A percentile compares a stretch with the other conserved stretches of the same genome.
Conservation (phyloP, 2,888 invertebrate genomes). For the Dasysyrphus albostriatus region DNA sequence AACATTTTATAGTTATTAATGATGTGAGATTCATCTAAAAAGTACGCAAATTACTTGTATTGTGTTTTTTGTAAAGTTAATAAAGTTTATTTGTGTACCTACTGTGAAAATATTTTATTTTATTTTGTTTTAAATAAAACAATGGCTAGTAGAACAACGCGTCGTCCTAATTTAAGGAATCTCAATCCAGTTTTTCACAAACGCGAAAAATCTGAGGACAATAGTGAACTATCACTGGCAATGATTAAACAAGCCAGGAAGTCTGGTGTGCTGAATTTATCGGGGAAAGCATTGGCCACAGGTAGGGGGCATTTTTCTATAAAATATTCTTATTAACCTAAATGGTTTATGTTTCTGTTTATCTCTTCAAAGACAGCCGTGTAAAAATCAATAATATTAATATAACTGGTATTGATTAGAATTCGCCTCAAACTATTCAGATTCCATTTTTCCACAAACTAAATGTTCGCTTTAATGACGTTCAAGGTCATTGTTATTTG, state of each 20-base stretch:
- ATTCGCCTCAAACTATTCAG: not conserved
- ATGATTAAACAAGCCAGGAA: conserved; percentile 92
- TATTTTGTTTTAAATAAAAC: not conserved
- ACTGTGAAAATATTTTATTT: not conserved
- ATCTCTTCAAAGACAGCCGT: conserved; percentile 1
- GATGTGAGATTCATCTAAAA: conserved; percentile 13
- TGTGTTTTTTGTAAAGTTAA: conserved; percentile 15
- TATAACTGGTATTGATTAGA: conserved; percentile 24
- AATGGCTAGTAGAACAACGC: conserved; percentile 57
- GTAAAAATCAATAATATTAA: conserved; percentile 51
- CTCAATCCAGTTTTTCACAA: conserved; percentile 88
- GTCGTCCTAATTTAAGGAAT: conserved; percentile 79
- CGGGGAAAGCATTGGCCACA: conserved; percentile 89
- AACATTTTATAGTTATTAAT: not conserved
- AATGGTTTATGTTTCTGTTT: not conserved
- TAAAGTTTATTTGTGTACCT: conserved; percentile 15
- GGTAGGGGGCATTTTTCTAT: conserved; percentile 85
- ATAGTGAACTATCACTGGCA: conserved; percentile 87
- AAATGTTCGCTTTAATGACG: conserved; percentile 1
- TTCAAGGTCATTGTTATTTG: conserved; percentile 28
- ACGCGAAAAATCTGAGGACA: conserved; percentile 89
- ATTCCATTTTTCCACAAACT: not conserved
- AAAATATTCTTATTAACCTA: no score
- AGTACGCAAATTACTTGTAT: not conserved
- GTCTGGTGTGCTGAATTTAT: conserved; percentile 91